A percentile compares a stretch with the other conserved stretches of the same genome.
Conservation (phyloP, 1,140 invertebrate genomes). For the Heliconius eleuchia region DNA sequence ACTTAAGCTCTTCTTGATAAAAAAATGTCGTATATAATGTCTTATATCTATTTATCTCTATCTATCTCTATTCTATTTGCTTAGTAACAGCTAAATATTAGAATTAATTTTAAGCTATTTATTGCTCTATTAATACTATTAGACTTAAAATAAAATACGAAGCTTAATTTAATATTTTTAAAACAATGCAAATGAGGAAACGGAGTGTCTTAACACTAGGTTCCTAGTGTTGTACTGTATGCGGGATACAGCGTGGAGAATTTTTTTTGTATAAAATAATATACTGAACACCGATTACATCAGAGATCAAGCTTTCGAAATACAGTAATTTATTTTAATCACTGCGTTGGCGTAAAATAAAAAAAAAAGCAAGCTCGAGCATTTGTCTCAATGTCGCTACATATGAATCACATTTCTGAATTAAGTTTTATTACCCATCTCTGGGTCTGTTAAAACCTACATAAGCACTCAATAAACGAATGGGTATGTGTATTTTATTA, state of each 20-base stretch:
- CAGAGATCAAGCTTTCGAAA: conserved; percentile 29
- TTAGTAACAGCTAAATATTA: too few species aligned
- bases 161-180: background rate
- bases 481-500: background rate
- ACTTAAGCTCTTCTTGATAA: too few species aligned
- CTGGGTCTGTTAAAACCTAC: conserved; percentile 24
- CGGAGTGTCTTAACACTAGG: too few species aligned
- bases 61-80: too few species aligned
- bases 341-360: conserved; percentile 37
- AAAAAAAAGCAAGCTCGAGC: conserved; percentile 35
- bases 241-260: too few species aligned
- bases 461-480: conserved; percentile 11
- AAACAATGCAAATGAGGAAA: too few species aligned
- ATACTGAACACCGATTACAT: background rate
- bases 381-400: conserved; percentile 38
- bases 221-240: too few species aligned
- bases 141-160: background rate
- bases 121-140: too few species aligned
- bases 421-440: conserved; percentile 32
- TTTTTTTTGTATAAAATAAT: too few species aligned
- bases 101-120: too few species aligned
- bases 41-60: too few species aligned
- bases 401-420: conserved; percentile 39
- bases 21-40: too few species aligned
- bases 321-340: conserved; percentile 42